phyloP scores from a whole-genome alignment of 2,113 vertebrate genomes.

The Oplegnathus fasciatus region DNA sequence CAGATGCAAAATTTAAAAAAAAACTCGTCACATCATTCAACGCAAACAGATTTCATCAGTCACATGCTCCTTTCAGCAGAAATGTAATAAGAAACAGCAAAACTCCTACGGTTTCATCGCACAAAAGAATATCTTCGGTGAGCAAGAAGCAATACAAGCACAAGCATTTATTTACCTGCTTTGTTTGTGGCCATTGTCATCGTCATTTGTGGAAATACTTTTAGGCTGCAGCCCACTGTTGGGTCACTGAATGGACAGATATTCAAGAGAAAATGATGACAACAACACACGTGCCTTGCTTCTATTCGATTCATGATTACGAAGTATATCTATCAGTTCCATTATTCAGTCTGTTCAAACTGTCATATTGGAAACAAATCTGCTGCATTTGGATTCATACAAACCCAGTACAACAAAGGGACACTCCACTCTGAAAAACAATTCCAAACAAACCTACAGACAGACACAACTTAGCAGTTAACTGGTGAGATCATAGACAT shows the following conservation, averaged over 20 bases:
- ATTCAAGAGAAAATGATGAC: neutral
- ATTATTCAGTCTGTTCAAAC: neutral
- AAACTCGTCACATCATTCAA: no score
- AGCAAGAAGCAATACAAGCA: neutral
- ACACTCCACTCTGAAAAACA: neutral
- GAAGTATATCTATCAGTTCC: neutral
- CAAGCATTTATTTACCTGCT: neutral
- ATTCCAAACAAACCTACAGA: conserved; percentile 1
- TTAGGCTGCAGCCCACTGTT: neutral
- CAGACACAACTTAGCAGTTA: conserved; percentile 17
- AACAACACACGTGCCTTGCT: neutral
- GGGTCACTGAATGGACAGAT: neutral
- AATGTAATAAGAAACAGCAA: neutral
- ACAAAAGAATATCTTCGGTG: neutral
- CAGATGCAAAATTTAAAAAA: no score
- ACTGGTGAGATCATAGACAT: conserved; percentile 21
- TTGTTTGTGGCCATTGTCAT: neutral
- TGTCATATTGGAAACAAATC: neutral
- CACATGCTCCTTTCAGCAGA: neutral
- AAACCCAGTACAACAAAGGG: neutral
- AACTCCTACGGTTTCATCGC: neutral
- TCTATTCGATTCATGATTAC: neutral
- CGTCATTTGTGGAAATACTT: neutral
- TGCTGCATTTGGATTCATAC: neutral
- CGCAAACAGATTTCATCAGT: no score